These are phyloP conservation scores for Myotis planiceps DNA, from an alignment of 2,797 vertebrate species.

Conservation along the genomic window DNA sequence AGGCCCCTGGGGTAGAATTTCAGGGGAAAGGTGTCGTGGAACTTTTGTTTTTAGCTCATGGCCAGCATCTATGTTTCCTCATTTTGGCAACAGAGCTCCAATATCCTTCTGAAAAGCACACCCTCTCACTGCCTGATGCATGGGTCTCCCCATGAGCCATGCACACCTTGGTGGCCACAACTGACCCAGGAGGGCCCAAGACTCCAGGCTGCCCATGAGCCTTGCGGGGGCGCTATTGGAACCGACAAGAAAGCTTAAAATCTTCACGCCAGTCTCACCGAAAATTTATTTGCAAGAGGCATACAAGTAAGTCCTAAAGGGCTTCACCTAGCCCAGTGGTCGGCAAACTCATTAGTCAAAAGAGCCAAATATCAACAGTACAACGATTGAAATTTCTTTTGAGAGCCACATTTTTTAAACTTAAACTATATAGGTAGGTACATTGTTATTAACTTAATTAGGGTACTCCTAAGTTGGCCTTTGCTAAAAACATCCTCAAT, in stretches of 20 bases:
- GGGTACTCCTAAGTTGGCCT: too few relatives aligned
- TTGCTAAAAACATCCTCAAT: too few relatives aligned
- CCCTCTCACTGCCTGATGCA: fast-evolving
- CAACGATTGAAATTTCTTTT: too few relatives aligned
- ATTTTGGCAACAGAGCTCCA: background rate
- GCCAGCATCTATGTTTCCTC: background rate
- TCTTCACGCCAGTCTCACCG: background rate
- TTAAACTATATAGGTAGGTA: too few relatives aligned
- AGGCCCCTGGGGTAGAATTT: background rate
- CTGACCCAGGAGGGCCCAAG: background rate
- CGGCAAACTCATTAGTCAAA: too few relatives aligned
- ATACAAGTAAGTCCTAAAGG: too few relatives aligned
- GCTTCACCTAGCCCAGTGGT: background rate
- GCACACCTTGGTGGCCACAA: background rate
- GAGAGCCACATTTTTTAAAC: too few relatives aligned
- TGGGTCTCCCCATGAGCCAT: background rate
- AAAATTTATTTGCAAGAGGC: background rate
- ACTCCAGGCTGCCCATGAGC: background rate
- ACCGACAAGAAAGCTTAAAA: background rate
- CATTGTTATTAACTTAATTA: too few relatives aligned
- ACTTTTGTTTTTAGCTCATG: background rate
- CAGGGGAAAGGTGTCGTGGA: fast-evolving
- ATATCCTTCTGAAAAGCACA: too few relatives aligned
- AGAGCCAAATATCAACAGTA: too few relatives aligned
- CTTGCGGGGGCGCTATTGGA: background rate